A percentile compares a stretch with the other conserved stretches of the same genome.
Evolutionary conservation across 37 sponge, comb jelly and placozoan genomes (phyloP).

Genomic region (Mnemiopsis leidyi): DNA sequence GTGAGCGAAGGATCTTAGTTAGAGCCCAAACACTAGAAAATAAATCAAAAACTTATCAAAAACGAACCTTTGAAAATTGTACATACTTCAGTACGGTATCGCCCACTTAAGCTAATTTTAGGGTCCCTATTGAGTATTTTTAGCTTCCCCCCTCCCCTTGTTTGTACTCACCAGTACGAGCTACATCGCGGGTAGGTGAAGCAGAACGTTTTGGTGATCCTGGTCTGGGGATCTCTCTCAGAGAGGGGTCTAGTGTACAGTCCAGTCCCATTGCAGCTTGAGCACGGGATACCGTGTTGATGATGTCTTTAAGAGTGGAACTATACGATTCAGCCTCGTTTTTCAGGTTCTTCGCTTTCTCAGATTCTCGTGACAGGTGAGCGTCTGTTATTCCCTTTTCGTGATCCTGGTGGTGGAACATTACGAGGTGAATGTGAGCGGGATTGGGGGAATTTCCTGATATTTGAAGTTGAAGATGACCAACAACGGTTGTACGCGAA

Average conservation of each 20-base stretch:
- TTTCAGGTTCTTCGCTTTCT: conserved; percentile 53
- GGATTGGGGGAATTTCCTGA: neutral
- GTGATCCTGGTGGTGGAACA: conserved; percentile 44
- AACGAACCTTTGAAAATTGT: too few species aligned
- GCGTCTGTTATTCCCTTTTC: conserved; percentile 15
- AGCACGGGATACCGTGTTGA: conserved; percentile 33
- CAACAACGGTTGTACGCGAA: too few species aligned
- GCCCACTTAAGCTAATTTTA: too few species aligned
- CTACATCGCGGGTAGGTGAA: conserved; percentile 55
- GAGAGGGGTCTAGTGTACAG: conserved; percentile 48
- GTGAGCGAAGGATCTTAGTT: too few species aligned
- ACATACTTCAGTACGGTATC: too few species aligned
- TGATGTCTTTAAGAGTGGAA: conserved; percentile 32
- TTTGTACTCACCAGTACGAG: conserved; percentile 32
- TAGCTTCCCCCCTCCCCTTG: too few species aligned
- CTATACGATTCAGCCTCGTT: conserved; percentile 12
- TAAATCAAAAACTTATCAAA: too few species aligned
- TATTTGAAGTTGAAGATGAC: neutral
- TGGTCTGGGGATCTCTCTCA: conserved; percentile 31
- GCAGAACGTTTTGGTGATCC: conserved; percentile 17
- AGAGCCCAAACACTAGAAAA: too few species aligned
- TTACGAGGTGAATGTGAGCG: neutral
- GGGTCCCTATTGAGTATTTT: too few species aligned
- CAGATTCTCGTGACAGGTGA: neutral
- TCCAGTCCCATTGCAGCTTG: conserved; percentile 63